These are phyloP conservation scores for Sebastes melanostomus DNA, from an alignment of 2,797 vertebrate genomes.

Conservation along the genomic window DNA sequence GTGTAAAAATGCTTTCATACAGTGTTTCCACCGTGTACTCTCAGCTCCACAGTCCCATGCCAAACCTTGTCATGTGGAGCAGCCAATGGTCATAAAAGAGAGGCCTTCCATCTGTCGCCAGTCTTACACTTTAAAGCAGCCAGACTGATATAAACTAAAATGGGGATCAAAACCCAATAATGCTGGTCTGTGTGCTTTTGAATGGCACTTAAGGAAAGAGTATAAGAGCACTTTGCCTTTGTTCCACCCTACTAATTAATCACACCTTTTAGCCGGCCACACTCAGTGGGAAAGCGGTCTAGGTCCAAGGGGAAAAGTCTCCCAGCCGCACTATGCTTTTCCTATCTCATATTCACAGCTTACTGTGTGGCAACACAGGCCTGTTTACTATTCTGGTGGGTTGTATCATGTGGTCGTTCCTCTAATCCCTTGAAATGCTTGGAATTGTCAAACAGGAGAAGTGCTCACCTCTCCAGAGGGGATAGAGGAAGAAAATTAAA, in stretches of 20 bases:
- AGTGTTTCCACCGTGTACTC: not conserved
- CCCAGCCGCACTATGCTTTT: slow-evolving; percentile 22
- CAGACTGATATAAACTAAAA: slow-evolving; percentile 29
- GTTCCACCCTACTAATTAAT: slow-evolving; percentile 64
- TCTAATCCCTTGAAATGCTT: slow-evolving; percentile 68
- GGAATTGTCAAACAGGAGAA: slow-evolving; percentile 67
- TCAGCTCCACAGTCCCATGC: slow-evolving; percentile 1
- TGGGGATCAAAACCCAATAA: slow-evolving; percentile 48
- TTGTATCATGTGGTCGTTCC: slow-evolving; percentile 63
- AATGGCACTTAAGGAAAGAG: slow-evolving; percentile 38
- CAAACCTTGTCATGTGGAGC: slow-evolving; percentile 29
- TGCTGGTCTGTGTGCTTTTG: slow-evolving; percentile 15
- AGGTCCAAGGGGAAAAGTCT: slow-evolving; percentile 19
- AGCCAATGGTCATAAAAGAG: slow-evolving; percentile 17
- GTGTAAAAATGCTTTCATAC: slow-evolving; percentile 39
- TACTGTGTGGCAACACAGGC: slow-evolving; percentile 52
- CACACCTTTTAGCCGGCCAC: slow-evolving; percentile 52
- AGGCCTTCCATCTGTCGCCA: slow-evolving; percentile 44
- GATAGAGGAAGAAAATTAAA: slow-evolving; percentile 71
- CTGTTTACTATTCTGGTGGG: slow-evolving; percentile 68
- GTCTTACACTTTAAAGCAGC: slow-evolving; percentile 31
- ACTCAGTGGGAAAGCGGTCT: slow-evolving; percentile 27
- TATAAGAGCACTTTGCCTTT: slow-evolving; percentile 46
- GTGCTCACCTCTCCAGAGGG: slow-evolving; percentile 56
- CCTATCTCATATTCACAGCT: slow-evolving; percentile 62